A percentile compares a stretch with the other conserved stretches of the same genome.
Conservation (phyloP, 2,888 invertebrate genomes). For the Drosophila antonietae region DNA sequence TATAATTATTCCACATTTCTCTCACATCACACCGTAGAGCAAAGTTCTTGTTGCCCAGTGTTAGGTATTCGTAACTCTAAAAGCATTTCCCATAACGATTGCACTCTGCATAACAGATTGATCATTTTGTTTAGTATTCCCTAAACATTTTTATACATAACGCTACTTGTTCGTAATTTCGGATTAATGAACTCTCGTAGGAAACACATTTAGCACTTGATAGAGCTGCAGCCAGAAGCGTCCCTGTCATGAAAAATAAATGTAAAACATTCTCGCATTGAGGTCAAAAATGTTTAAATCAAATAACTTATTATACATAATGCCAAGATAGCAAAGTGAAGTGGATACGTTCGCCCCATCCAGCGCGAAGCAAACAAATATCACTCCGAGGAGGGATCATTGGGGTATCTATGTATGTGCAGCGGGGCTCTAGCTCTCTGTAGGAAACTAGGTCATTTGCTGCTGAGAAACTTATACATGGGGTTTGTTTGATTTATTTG, state of each 20-base stretch:
- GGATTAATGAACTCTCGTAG: constrained; percentile 3
- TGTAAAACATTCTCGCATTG: constrained; percentile 53
- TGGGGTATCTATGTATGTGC: constrained; percentile 30
- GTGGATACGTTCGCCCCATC: constrained; percentile 7
- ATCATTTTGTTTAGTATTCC: constrained; percentile 1
- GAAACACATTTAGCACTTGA: constrained; percentile 12
- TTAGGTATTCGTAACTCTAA: constrained; percentile 1
- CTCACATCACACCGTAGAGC: not conserved
- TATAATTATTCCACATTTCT: not conserved
- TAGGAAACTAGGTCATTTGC: constrained; percentile 67
- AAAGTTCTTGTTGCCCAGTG: not conserved
- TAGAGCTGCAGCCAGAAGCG: constrained; percentile 14
- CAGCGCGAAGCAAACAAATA: constrained; percentile 20
- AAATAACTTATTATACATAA: constrained; percentile 45
- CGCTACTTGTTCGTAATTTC: not conserved
- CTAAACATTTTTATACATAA: not conserved
- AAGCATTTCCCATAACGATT: not conserved
- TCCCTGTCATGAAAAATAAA: constrained; percentile 42
- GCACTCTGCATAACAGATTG: not conserved
- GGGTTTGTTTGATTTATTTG: constrained; percentile 64
- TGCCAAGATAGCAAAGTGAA: constrained; percentile 11
- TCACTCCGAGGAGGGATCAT: constrained; percentile 26
- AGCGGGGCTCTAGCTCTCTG: constrained; percentile 19
- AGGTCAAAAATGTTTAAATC: constrained; percentile 70
- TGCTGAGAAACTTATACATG: constrained; percentile 18